Percentiles rank a stretch among this genome's conserved stretches.
phyloP scores from a whole-genome alignment of 2,113 vertebrate species.

The Nycticebus coucang region DNA sequence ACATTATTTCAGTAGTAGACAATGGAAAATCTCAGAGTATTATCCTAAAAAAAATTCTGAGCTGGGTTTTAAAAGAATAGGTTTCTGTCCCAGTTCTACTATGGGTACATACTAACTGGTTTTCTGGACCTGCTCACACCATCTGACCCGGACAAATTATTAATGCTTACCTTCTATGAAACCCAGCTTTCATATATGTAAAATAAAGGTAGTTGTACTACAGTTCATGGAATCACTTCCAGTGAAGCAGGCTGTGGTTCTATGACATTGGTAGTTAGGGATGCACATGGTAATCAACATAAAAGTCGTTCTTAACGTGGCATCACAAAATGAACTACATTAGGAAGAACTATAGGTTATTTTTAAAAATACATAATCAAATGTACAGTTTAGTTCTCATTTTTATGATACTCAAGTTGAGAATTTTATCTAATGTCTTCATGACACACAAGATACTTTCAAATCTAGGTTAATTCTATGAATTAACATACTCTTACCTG shows the following conservation, averaged over 20 bases:
- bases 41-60: background rate
- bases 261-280: background rate
- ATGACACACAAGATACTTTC: background rate
- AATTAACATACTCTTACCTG: background rate
- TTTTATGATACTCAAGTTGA: slow-evolving; percentile 34
- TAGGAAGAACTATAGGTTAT: background rate
- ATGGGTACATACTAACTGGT: background rate
- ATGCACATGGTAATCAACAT: background rate
- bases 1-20: background rate
- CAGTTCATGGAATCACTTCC: slow-evolving; percentile 25
- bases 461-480: background rate
- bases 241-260: background rate
- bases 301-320: background rate
- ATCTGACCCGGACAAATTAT: background rate
- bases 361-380: background rate
- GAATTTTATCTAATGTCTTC: background rate
- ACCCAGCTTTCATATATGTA: slow-evolving; percentile 4
- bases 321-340: background rate
- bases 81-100: background rate
- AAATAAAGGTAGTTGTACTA: background rate
- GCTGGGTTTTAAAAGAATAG: background rate
- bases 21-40: background rate
- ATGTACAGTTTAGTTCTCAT: slow-evolving; percentile 2
- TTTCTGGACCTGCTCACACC: background rate
- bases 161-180: background rate